Conservation (phyloP, 2,113 vertebrate species). For the Hydrolagus affinis region DNA sequence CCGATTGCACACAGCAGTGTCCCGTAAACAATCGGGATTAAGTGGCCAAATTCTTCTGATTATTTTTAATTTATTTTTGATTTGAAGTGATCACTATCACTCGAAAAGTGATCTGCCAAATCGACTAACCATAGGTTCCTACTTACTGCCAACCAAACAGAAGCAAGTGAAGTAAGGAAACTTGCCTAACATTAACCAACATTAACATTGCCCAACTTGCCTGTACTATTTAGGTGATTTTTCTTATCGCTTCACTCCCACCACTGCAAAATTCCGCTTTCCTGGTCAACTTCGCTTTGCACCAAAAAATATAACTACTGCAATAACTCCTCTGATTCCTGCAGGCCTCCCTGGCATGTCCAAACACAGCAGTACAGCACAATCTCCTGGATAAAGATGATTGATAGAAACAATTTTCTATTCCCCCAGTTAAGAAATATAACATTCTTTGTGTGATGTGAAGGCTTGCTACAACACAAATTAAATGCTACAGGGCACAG, state of each 20-base stretch:
- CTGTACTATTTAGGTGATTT: neutral
- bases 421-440: constrained; percentile 10
- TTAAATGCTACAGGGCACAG: neutral
- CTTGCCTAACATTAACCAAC: too few species aligned
- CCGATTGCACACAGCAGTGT: too few species aligned
- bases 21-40: too few species aligned
- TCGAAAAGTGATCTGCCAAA: too few species aligned
- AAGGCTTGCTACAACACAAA: too few species aligned
- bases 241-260: neutral
- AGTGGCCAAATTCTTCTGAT: too few species aligned
- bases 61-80: too few species aligned
- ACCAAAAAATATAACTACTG: neutral
- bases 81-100: too few species aligned
- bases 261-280: neutral
- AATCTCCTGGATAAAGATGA: neutral
- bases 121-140: too few species aligned
- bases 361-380: neutral
- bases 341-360: neutral
- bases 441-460: neutral
- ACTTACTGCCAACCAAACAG: too few species aligned
- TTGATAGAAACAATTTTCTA: constrained; percentile 1
- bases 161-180: too few species aligned
- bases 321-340: neutral
- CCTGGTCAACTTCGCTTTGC: neutral
- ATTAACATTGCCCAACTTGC: too few species aligned